These are phyloP conservation scores for Gobiocypris rarus DNA, from an alignment of 2,113 vertebrate genomes.

Conservation along the genomic window DNA sequence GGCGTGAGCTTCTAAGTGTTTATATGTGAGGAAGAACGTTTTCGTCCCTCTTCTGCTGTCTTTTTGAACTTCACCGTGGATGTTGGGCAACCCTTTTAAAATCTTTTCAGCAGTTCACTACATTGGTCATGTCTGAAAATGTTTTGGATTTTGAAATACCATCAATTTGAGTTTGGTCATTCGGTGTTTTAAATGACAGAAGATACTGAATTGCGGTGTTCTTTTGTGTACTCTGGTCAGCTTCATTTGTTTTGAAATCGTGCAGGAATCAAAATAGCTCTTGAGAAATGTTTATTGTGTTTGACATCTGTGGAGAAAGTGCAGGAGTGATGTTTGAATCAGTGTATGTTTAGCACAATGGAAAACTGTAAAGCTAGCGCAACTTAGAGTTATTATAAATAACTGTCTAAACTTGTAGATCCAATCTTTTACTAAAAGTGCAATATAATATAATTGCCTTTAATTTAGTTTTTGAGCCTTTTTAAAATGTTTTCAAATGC, in stretches of 20 bases:
- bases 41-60: background rate
- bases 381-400: background rate
- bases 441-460: background rate
- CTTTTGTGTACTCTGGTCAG: background rate
- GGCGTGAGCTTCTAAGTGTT: background rate
- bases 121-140: background rate
- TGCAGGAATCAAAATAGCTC: background rate
- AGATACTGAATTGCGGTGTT: background rate
- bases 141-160: background rate
- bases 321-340: background rate
- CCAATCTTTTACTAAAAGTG: background rate
- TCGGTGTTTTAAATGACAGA: background rate
- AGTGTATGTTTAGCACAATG: background rate
- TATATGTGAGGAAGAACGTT: background rate
- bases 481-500: background rate
- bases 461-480: background rate
- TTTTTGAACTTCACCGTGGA: background rate
- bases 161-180: background rate
- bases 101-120: background rate
- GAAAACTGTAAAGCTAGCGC: background rate
- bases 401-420: background rate
- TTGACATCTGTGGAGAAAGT: background rate
- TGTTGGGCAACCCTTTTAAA: slow-evolving; percentile 23
- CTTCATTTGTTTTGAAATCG: background rate
- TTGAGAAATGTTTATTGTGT: background rate